Conservation (phyloP, 1,140 invertebrate species). For the Tetranychus urticae region DNA sequence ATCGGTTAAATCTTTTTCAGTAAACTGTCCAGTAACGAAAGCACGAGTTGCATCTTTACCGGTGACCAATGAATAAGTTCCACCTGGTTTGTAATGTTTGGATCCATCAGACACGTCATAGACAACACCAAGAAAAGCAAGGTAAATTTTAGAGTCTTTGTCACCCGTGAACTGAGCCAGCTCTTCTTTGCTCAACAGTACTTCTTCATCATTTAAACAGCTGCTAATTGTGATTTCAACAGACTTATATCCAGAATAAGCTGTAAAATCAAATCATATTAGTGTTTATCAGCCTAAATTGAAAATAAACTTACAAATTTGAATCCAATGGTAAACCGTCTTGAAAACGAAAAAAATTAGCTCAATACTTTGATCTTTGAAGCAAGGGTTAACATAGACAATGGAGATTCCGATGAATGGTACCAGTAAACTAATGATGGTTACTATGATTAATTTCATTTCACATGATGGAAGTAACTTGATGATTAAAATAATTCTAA, state of each 20-base stretch:
- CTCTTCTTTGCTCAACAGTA: conserved; percentile 26
- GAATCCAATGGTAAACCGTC: background rate
- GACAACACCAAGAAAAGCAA: conserved; percentile 42
- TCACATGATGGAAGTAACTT: background rate
- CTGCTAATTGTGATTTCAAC: background rate
- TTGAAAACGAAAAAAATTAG: background rate
- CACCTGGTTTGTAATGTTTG: conserved; percentile 35
- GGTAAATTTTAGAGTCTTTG: conserved; percentile 31
- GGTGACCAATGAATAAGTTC: conserved; percentile 31
- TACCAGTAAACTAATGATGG: background rate
- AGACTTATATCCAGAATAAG: background rate
- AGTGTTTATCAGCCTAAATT: background rate
- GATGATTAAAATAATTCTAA: too few species aligned
- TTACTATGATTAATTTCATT: background rate
- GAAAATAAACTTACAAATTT: background rate
- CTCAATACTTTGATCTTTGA: background rate
- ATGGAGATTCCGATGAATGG: background rate
- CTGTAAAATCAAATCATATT: background rate
- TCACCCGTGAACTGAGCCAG: conserved; percentile 32
- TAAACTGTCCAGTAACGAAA: conserved; percentile 75
- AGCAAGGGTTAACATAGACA: background rate
- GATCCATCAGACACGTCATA: conserved; percentile 14
- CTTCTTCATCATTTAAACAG: conserved; percentile 4
- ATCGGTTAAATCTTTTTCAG: conserved; percentile 42
- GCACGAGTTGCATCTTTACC: conserved; percentile 64